Evolutionary conservation across 2,113 vertebrate species (phyloP), one percentile per base, ranked within the genome.

Genomic region (Caranx ignobilis): DNA sequence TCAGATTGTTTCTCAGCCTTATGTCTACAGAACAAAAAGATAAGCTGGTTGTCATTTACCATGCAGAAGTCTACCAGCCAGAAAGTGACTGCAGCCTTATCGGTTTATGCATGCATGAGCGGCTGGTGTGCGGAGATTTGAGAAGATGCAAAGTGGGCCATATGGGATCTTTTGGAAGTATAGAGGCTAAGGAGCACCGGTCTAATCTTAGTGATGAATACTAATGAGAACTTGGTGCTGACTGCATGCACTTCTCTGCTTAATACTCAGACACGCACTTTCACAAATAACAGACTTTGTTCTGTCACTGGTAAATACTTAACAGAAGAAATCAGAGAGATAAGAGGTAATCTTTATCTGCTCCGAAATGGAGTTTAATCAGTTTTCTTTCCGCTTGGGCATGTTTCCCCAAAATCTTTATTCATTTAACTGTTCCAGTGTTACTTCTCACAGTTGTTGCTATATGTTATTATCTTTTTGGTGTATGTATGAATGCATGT

Each of bases 181-280:
- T 18, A 15, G 19, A 71, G 21, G 35, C 75, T 50, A 76, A 66
- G 59, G 34, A 79, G 61, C 47, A 21, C 34, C 54, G 47, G n/a
- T 70, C 45, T 87, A 73, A 85, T 90, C 77, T 72, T 5, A 16
- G 11, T 65, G 32, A 73, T 79, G 60, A 86, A 90, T 82, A 39
- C 56, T 77, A 72, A 90, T 86, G 55, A 84, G 64, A 63, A 52
- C 34, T 9, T 39, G 15, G 3, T 77, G 62, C 52, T 83, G 79
- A 68, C 71, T 31, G 19, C 37, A 52, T 69, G 26, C 35, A 59
- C 15, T 21, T 50, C 55, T 75, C 21, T 74, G 43, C 21, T 62
- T 37, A 50, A 68, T 35, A 31, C 64, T 73, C 31, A 11, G 13
- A 65, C 18, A 11, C 71, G 39, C 55, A 41, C 60, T 77, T 62